Percentiles rank a stretch among this genome's conserved stretches.
These are phyloP conservation scores for Hyposmocoma kahamanoa DNA, from an alignment of 1,140 invertebrate genomes.

Conservation along the genomic window DNA sequence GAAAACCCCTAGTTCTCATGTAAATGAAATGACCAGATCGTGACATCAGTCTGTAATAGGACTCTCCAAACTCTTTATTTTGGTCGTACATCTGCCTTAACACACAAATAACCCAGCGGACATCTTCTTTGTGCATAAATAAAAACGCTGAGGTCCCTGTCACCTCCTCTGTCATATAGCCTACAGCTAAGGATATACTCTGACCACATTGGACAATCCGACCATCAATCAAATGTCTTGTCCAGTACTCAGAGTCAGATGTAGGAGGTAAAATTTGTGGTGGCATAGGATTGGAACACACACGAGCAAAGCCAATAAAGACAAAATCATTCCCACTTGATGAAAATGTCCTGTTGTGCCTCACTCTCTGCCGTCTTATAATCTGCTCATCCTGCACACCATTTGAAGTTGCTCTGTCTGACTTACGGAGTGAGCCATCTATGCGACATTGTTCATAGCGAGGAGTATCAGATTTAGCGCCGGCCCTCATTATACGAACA, in stretches of 20 bases:
- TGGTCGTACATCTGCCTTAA: conserved; percentile 90
- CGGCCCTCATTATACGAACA: conserved; percentile 77
- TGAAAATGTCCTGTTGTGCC: conserved; percentile 67
- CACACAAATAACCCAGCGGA: conserved; percentile 88
- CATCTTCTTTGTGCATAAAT: conserved; percentile 92
- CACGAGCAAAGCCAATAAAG: conserved; percentile 81
- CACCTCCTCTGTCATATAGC: conserved; percentile 91
- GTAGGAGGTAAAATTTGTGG: conserved; percentile 80
- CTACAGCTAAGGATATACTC: conserved; percentile 88
- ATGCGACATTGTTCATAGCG: conserved; percentile 82
- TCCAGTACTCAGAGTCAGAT: conserved; percentile 88
- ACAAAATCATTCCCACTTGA: conserved; percentile 77
- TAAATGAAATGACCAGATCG: conserved; percentile 88
- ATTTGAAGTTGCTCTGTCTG: conserved; percentile 69
- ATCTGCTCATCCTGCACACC: conserved; percentile 68
- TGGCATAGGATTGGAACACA: conserved; percentile 80
- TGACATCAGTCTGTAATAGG: conserved; percentile 87
- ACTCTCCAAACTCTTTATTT: conserved; percentile 84
- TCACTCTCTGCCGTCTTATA: conserved; percentile 68
- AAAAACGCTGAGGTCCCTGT: conserved; percentile 86
- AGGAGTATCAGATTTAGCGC: conserved; percentile 79
- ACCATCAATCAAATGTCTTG: conserved; percentile 88
- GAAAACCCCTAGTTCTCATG: conserved; percentile 85
- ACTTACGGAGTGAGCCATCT: conserved; percentile 73
- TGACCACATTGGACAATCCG: conserved; percentile 91